These are phyloP conservation scores for Danio jaintianensis DNA, from an alignment of 2,797 vertebrate genomes.

Conservation along the genomic window DNA sequence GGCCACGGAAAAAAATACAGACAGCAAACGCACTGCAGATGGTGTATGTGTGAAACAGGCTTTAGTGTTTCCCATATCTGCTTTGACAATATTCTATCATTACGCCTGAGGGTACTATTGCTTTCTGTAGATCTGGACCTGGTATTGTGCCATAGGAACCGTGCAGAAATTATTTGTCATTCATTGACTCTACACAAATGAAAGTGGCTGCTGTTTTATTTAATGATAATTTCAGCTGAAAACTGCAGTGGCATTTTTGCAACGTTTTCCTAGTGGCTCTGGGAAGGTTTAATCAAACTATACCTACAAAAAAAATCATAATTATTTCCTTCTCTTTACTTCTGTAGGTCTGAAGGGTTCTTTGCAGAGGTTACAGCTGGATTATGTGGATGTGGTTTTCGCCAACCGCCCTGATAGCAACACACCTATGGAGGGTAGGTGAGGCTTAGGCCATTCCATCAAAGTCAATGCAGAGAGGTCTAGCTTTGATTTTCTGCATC, in stretches of 20 bases:
- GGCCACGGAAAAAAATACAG: too few species aligned
- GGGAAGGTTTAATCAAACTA: not conserved
- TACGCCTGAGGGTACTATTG: not conserved
- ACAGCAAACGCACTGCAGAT: too few species aligned
- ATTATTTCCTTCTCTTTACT: not conserved
- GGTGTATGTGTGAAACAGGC: too few species aligned
- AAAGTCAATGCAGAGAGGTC: not conserved
- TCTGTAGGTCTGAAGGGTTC: constrained; percentile 89
- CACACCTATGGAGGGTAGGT: constrained; percentile 98
- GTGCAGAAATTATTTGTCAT: too few species aligned
- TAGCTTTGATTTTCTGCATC: constrained; percentile 2
- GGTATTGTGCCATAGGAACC: too few species aligned
- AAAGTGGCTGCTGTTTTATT: too few species aligned
- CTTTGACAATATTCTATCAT: too few species aligned
- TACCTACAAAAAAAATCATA: not conserved
- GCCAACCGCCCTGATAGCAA: constrained; percentile 96
- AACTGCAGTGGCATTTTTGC: too few species aligned
- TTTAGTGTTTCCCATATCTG: too few species aligned
- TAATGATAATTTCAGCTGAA: too few species aligned
- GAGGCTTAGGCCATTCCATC: constrained; percentile 16
- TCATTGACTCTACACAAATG: too few species aligned
- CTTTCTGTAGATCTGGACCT: not conserved
- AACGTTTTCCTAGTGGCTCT: too few species aligned
- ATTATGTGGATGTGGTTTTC: constrained; percentile 98
- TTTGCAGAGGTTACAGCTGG: constrained; percentile 95